phyloP scores from a whole-genome alignment of 1,140 invertebrate genomes.

The Eupristina koningsbergeri region DNA sequence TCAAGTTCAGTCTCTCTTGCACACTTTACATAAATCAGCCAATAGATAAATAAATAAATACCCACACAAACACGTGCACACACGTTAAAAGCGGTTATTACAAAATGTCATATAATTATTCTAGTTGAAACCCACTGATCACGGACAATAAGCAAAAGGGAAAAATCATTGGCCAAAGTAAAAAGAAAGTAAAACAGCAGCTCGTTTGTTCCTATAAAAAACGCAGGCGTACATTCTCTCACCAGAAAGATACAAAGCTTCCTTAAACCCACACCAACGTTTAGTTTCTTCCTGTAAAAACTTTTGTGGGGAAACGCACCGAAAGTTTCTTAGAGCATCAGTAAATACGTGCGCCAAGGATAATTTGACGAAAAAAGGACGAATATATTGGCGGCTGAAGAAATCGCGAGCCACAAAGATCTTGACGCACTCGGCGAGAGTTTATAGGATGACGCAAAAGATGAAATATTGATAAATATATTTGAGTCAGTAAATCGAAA shows the following conservation, averaged over 20 bases:
- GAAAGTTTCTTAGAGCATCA: neutral
- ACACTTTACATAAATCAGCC: no score
- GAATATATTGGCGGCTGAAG: neutral
- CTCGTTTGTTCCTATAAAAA: no score
- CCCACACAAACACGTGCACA: neutral
- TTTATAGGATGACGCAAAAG: neutral
- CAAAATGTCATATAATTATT: conserved; percentile 10
- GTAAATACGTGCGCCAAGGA: neutral
- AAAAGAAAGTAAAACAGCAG: neutral
- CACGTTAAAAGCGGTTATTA: conserved; percentile 16
- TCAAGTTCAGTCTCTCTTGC: neutral
- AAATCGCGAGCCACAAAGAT: conserved; percentile 6
- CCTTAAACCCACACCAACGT: no score
- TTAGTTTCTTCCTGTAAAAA: neutral
- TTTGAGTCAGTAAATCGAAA: no score
- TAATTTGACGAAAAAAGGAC: conserved; percentile 8
- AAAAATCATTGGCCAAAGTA: neutral
- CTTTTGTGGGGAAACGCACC: neutral
- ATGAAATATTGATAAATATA: neutral
- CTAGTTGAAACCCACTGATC: conserved; percentile 27
- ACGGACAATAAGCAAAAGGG: conserved; percentile 28
- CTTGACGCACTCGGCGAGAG: neutral
- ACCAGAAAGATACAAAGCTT: no score
- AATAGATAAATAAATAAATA: neutral
- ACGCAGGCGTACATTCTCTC: no score